A percentile compares a stretch with the other conserved stretches of the same genome.
phyloP scores from a whole-genome alignment of 2,888 invertebrate species.

The Alloplasta piceator region DNA sequence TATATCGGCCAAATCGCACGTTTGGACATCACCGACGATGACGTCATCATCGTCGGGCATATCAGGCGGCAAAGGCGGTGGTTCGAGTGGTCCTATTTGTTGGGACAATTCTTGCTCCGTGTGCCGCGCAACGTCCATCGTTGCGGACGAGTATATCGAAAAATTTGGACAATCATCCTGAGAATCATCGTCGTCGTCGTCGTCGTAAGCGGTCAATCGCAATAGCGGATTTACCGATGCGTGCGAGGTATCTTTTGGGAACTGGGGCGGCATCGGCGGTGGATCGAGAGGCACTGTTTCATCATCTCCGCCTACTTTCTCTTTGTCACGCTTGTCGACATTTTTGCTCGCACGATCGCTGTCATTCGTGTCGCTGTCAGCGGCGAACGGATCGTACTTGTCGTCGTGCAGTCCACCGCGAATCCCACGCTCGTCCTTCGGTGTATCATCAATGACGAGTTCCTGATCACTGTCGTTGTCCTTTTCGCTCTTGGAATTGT shows the following conservation, averaged over 20 bases:
- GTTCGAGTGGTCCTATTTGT: conserved; percentile 79
- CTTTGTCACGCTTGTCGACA: conserved; percentile 16
- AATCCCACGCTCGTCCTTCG: conserved; percentile 71
- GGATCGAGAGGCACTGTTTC: conserved; percentile 47
- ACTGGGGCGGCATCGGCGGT: conserved; percentile 63
- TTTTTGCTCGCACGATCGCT: conserved; percentile 62
- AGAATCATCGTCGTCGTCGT: conserved; percentile 84
- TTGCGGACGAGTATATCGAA: conserved; percentile 92
- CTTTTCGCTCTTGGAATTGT: conserved; percentile 79
- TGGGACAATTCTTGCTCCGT: conserved; percentile 82
- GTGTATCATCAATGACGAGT: conserved; percentile 81
- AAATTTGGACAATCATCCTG: conserved; percentile 93
- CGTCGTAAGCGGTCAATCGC: conserved; percentile 79
- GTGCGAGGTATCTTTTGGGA: conserved; percentile 25
- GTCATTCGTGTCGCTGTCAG: conserved; percentile 80
- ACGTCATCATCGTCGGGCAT: conserved; percentile 73
- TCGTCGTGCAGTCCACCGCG: conserved; percentile 67
- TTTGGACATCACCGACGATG: conserved; percentile 77
- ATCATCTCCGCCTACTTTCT: neutral
- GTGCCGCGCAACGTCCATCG: conserved; percentile 89
- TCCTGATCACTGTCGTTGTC: conserved; percentile 81
- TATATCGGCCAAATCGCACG: conserved; percentile 78
- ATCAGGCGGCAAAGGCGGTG: conserved; percentile 76
- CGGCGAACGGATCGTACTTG: conserved; percentile 81
- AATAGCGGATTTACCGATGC: conserved; percentile 60